A percentile compares a stretch with the other conserved stretches of the same genome.
Conservation (phyloP, 2,797 vertebrate genomes). For the Natrix natrix region DNA sequence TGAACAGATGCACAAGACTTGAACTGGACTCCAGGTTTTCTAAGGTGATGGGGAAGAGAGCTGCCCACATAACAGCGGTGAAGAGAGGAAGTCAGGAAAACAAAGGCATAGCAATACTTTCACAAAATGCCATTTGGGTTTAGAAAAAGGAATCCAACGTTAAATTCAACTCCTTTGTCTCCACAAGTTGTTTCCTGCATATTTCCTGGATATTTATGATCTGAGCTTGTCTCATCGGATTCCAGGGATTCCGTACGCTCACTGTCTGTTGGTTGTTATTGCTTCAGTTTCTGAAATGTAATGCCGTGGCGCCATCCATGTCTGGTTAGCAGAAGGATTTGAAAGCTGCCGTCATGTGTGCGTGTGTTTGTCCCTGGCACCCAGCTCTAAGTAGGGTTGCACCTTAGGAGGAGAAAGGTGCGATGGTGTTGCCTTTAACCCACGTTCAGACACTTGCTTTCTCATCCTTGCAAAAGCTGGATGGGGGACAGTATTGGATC, state of each 20-base stretch:
- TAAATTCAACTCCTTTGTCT: background rate
- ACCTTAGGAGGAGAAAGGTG: background rate
- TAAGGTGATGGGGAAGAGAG: background rate
- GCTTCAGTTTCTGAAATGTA: background rate
- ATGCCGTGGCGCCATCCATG: background rate
- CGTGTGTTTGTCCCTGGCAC: background rate
- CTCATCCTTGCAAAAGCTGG: background rate
- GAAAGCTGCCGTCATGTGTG: background rate
- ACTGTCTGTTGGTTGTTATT: background rate
- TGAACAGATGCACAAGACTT: background rate
- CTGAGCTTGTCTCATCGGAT: background rate
- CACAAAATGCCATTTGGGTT: background rate
- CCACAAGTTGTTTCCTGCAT: background rate
- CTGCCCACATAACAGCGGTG: background rate
- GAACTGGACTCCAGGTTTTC: background rate
- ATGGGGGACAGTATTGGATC: background rate
- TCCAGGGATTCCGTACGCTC: background rate
- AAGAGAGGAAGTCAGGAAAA: background rate
- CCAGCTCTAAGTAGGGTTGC: background rate
- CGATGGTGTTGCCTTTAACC: background rate
- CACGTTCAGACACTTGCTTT: background rate
- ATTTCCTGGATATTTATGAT: background rate
- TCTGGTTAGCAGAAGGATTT: background rate
- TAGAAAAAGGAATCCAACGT: background rate
- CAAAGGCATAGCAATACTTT: background rate